These are phyloP conservation scores for Sebastes trivittatus DNA, from an alignment of 2,797 vertebrate genomes.

Conservation along the genomic window DNA sequence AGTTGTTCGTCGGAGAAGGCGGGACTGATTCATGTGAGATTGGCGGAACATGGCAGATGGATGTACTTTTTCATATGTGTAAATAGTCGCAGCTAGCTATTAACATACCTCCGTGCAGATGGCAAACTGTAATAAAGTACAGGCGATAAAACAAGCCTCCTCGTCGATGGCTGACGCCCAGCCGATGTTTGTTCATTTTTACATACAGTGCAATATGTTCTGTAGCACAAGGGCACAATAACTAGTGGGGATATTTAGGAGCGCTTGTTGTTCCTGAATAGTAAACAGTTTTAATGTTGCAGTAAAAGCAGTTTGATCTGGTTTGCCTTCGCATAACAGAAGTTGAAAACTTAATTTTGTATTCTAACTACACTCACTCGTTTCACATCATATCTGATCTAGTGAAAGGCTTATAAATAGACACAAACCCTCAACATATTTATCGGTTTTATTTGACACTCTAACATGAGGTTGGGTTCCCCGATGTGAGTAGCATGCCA, in stretches of 20 bases:
- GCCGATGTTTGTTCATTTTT: conserved; percentile 83
- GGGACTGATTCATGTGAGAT: conserved; percentile 86
- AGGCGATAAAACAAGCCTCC: conserved; percentile 84
- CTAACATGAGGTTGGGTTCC: neutral
- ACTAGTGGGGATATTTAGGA: conserved; percentile 80
- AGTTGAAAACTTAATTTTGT: conserved; percentile 61
- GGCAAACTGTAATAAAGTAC: conserved; percentile 88
- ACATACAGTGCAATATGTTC: conserved; percentile 84
- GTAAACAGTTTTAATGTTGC: conserved; percentile 79
- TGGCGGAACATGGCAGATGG: conserved; percentile 87
- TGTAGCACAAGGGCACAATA: conserved; percentile 81
- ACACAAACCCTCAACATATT: neutral
- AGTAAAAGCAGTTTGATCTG: conserved; percentile 73
- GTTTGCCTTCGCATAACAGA: conserved; percentile 55
- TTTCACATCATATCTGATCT: conserved; percentile 31
- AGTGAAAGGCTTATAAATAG: conserved; percentile 3
- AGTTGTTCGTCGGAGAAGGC: conserved; percentile 85
- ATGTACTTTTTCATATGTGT: conserved; percentile 85
- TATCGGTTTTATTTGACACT: conserved; percentile 2
- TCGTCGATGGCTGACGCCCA: conserved; percentile 74
- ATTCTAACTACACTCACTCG: conserved; percentile 31
- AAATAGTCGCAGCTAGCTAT: conserved; percentile 87
- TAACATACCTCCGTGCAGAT: conserved; percentile 87
- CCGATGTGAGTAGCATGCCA: conserved; percentile 21
- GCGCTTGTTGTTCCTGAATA: conserved; percentile 80